Percentiles rank a stretch among this genome's conserved stretches.
Conservation (phyloP, 2,888 invertebrate genomes). For the Lithosia quadra region DNA sequence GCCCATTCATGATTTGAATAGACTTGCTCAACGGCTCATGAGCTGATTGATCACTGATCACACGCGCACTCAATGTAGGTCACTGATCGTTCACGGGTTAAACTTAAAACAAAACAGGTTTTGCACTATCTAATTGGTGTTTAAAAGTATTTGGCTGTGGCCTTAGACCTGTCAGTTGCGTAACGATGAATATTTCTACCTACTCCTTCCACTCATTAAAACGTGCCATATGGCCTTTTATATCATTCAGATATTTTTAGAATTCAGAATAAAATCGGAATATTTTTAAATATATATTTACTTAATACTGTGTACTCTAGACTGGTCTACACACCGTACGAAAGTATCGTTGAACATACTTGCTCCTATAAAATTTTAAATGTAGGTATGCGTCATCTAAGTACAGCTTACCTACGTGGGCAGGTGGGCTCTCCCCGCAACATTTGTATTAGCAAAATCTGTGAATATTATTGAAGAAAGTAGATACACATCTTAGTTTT, state of each 20-base stretch:
- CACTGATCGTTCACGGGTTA: conserved; percentile 40
- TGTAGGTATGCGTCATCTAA: too few relatives aligned
- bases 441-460: too few relatives aligned
- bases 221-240: neutral
- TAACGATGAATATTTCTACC: conserved; percentile 7
- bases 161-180: conserved; percentile 15
- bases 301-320: too few relatives aligned
- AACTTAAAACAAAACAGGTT: conserved; percentile 53
- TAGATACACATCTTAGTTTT: too few relatives aligned
- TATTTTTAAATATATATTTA: neutral
- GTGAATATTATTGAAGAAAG: too few relatives aligned
- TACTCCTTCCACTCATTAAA: conserved; percentile 1
- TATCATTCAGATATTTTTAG: neutral
- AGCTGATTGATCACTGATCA: conserved; percentile 59
- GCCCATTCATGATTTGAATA: conserved; percentile 66
- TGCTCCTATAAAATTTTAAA: too few relatives aligned
- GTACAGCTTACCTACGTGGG: too few relatives aligned
- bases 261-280: neutral
- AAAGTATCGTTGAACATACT: too few relatives aligned
- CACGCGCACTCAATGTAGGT: conserved; percentile 55
- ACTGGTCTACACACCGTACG: too few relatives aligned
- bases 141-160: conserved; percentile 37
- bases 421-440: too few relatives aligned
- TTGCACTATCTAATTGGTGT: conserved; percentile 41
- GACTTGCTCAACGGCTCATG: conserved; percentile 71